phyloP scores from a whole-genome alignment of 2,888 invertebrate species.

The Apomyelois bistriatella region DNA sequence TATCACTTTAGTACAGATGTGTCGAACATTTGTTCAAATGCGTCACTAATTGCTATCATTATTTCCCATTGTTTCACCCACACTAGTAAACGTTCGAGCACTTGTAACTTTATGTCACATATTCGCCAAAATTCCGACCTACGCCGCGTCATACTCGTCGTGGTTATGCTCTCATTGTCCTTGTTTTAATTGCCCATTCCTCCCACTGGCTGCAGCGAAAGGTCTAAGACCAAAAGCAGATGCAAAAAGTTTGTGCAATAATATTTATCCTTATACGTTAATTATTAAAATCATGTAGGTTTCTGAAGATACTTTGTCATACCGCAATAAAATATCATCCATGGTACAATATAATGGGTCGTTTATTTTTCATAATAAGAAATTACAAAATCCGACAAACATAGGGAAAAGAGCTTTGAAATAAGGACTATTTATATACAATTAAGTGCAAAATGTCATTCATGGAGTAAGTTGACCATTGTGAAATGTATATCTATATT shows the following conservation, averaged over 20 bases:
- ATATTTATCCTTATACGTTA: too few species aligned
- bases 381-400: too few species aligned
- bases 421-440: too few species aligned
- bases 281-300: too few species aligned
- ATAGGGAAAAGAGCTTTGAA: too few species aligned
- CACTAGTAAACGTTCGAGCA: conserved; percentile 39
- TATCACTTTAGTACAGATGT: conserved; percentile 11
- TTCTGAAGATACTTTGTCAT: too few species aligned
- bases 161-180: conserved; percentile 44
- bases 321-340: too few species aligned
- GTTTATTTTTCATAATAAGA: too few species aligned
- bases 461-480: not conserved
- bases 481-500: not conserved
- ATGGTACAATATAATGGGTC: too few species aligned
- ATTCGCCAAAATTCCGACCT: conserved; percentile 50
- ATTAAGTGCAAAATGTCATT: too few species aligned
- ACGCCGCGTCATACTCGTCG: conserved; percentile 35
- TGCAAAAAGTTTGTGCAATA: not conserved
- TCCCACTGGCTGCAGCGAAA: conserved; percentile 28
- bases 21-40: conserved; percentile 39
- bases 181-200: conserved; percentile 38
- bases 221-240: not conserved
- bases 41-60: conserved; percentile 40
- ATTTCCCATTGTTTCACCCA: conserved; percentile 42
- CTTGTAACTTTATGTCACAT: conserved; percentile 28